Base-by-base conservation (phyloP, 2,797 vertebrate genomes). In the Anas capensis region DNA sequence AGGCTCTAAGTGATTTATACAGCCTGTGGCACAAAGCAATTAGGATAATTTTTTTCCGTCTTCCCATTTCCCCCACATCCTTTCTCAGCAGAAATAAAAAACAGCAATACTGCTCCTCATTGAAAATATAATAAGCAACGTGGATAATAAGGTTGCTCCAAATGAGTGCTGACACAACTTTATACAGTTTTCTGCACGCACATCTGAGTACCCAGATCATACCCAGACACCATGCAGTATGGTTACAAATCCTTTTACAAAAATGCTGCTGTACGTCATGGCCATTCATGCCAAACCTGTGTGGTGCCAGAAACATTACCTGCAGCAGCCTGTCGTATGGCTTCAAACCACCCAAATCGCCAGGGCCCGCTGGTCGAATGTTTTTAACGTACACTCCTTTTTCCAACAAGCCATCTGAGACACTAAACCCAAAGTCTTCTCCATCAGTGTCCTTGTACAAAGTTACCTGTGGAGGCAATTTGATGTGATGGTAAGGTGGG, bases 371-470 rank as follows among this genome's bases (percentile, higher is more conserved):
- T 1, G 98, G 97, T 31, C 99, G 98, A 88, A 99, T 99, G 88
- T 99, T 99, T 97, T 99, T 99, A 34, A 99, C 98, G 27, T 99
- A 99, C 2, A 99, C 99, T 1, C 99, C 99, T 75, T 99, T 99
- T 95, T 99, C 99, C 94, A 99, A 51, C 90, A 99, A 97, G 29
- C 99, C 99, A 26, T 99, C 99, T 7, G 99, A 99, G 83, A 99
- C 99, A 19, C 99, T 99, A 97, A 99, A 99, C 40, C 99, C 99
- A 44, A 99, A 99, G 93, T 99, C 99, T 75, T 99, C 99, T 95
- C 98, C 94, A 51, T 99, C 98, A 3, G 98, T 98, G 88, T 98
- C 98, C 96, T 99, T 99, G 92, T 98, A 98, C 93, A 99, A 97
- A 91, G 98, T 98, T 95, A 99, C 97, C 99, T 99, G 94, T 12